phyloP scores from a whole-genome alignment of 1,140 invertebrate genomes.

The Drosophila mauritiana region DNA sequence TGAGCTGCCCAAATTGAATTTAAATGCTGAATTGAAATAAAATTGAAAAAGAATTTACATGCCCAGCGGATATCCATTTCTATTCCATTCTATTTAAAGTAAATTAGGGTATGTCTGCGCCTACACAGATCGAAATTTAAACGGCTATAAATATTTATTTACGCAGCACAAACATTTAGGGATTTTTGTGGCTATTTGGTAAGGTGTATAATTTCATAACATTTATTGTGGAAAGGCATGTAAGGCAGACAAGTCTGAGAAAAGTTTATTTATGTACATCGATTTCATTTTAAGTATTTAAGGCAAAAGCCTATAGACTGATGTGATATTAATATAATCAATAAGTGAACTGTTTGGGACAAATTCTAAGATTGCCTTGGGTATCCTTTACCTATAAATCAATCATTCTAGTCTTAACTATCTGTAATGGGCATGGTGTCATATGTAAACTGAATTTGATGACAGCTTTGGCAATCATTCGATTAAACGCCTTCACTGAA shows the following conservation, averaged over 20 bases:
- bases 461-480: constrained; percentile 10
- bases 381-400: no score
- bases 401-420: no score
- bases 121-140: constrained; percentile 62
- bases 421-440: no score
- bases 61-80: constrained; percentile 15
- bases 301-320: neutral
- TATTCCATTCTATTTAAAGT: constrained; percentile 62
- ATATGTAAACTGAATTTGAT: no score
- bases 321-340: neutral
- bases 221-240: neutral
- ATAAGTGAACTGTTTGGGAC: no score
- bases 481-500: constrained; percentile 13
- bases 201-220: constrained; percentile 8
- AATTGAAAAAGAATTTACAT: constrained; percentile 76
- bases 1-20: constrained; percentile 68
- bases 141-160: constrained; percentile 77
- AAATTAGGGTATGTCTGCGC: constrained; percentile 62
- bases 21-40: constrained; percentile 73
- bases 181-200: neutral
- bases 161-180: neutral
- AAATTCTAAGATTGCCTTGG: no score
- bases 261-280: constrained; percentile 27
- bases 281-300: neutral
- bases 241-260: constrained; percentile 20